Conservation (phyloP, 1,140 invertebrate species). For the Bombus impatiens region DNA sequence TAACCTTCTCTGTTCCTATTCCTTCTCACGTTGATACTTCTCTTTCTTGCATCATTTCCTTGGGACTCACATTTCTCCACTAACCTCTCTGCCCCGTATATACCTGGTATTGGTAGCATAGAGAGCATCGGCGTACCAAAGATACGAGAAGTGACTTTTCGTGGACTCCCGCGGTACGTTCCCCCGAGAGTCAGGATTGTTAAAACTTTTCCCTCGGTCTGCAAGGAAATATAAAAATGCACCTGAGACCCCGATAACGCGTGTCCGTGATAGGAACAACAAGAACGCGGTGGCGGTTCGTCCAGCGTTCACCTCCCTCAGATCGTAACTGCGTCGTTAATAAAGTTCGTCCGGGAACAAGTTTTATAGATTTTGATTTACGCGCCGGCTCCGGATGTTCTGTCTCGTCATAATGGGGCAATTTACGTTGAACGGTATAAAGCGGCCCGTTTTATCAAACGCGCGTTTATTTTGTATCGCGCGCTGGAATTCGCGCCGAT, state of each 20-base stretch:
- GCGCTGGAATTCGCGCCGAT: too few species aligned
- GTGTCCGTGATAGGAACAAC: slow-evolving; percentile 52
- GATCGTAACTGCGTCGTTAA: slow-evolving; percentile 51
- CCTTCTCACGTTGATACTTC: slow-evolving; percentile 1
- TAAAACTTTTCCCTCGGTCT: slow-evolving; percentile 62
- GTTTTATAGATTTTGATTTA: slow-evolving; percentile 51
- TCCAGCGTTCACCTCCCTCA: not conserved
- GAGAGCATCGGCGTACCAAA: slow-evolving; percentile 23
- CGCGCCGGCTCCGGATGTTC: slow-evolving; percentile 20
- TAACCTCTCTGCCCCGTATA: not conserved
- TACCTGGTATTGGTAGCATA: not conserved
- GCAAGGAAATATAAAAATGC: slow-evolving; percentile 67
- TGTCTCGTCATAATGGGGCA: slow-evolving; percentile 32
- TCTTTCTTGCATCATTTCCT: slow-evolving; percentile 21
- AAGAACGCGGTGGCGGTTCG: slow-evolving; percentile 15
- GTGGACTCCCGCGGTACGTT: slow-evolving; percentile 48
- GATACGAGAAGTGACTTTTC: slow-evolving; percentile 64
- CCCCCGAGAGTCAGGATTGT: slow-evolving; percentile 58
- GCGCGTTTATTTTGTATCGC: slow-evolving; percentile 23
- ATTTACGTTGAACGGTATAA: slow-evolving; percentile 44
- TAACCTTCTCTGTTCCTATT: slow-evolving; percentile 19
- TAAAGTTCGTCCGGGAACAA: slow-evolving; percentile 36
- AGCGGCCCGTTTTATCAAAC: slow-evolving; percentile 30
- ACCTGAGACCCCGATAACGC: slow-evolving; percentile 63
- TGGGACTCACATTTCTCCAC: not conserved